Conservation (phyloP, 2,888 invertebrate genomes). For the Eilema caniola region DNA sequence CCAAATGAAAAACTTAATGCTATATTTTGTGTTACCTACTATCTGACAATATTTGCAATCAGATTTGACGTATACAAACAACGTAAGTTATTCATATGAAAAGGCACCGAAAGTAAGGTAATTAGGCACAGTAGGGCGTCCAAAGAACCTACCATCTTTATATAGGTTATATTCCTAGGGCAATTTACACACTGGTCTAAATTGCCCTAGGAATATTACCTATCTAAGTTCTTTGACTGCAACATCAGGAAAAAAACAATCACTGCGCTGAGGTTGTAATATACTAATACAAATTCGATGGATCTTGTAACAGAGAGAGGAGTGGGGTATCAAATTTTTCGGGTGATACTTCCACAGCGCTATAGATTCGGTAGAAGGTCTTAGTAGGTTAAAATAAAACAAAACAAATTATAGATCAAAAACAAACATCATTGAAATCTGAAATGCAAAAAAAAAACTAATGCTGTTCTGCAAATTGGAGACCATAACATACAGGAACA, state of each 20-base stretch:
- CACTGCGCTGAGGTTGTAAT: neutral
- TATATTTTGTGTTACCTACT: neutral
- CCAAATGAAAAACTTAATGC: neutral
- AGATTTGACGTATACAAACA: no score
- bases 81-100: no score
- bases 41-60: neutral
- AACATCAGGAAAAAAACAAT: neutral
- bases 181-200: neutral
- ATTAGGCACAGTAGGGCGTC: no score
- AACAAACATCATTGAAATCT: neutral
- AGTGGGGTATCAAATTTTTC: neutral
- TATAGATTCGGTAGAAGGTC: neutral
- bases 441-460: slow-evolving; percentile 3
- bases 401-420: no score
- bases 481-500: slow-evolving; percentile 19
- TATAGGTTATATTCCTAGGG: neutral
- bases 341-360: neutral
- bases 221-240: no score
- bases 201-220: no score
- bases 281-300: neutral
- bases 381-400: neutral
- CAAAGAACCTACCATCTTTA: no score
- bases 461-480: slow-evolving; percentile 19
- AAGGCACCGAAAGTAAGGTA: no score
- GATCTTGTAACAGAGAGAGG: neutral